phyloP scores from a whole-genome alignment of 2,797 vertebrate genomes.

The Gouania willdenowi region DNA sequence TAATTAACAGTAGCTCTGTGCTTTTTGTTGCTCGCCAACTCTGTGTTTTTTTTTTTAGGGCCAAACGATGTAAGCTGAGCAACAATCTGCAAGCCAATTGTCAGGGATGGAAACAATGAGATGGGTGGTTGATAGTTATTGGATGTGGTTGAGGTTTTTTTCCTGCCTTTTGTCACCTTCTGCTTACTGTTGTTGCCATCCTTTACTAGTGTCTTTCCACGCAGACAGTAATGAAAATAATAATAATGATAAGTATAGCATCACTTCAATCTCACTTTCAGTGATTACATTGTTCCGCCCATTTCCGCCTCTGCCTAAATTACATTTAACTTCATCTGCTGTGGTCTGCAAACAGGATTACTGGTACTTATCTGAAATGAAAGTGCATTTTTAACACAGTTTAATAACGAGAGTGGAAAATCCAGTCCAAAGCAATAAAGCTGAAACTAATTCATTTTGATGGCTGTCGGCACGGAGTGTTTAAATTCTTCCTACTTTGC shows the following conservation, averaged over 20 bases:
- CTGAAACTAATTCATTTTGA: slow-evolving; percentile 80
- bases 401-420: slow-evolving; percentile 82
- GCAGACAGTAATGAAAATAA: slow-evolving; percentile 74
- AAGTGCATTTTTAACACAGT: slow-evolving; percentile 81
- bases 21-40: slow-evolving; percentile 47
- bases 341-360: slow-evolving; percentile 80
- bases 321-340: slow-evolving; percentile 80
- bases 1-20: slow-evolving; percentile 62
- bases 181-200: slow-evolving; percentile 39
- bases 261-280: slow-evolving; percentile 81
- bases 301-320: slow-evolving; percentile 80
- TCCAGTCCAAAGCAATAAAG: slow-evolving; percentile 77
- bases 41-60: slow-evolving; percentile 57
- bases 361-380: slow-evolving; percentile 82
- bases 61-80: slow-evolving; percentile 43
- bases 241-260: slow-evolving; percentile 75
- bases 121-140: slow-evolving; percentile 55
- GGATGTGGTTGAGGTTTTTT: slow-evolving; percentile 21
- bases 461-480: slow-evolving; percentile 62
- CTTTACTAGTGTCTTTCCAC: slow-evolving; percentile 40
- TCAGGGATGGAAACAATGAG: slow-evolving; percentile 47
- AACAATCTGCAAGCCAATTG: slow-evolving; percentile 53
- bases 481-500: slow-evolving; percentile 51
- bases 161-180: slow-evolving; percentile 51
- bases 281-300: slow-evolving; percentile 77